A percentile compares a stretch with the other conserved stretches of the same genome.
phyloP scores from a whole-genome alignment of 2,888 invertebrate species.

The Dasysyrphus tricinctus region DNA sequence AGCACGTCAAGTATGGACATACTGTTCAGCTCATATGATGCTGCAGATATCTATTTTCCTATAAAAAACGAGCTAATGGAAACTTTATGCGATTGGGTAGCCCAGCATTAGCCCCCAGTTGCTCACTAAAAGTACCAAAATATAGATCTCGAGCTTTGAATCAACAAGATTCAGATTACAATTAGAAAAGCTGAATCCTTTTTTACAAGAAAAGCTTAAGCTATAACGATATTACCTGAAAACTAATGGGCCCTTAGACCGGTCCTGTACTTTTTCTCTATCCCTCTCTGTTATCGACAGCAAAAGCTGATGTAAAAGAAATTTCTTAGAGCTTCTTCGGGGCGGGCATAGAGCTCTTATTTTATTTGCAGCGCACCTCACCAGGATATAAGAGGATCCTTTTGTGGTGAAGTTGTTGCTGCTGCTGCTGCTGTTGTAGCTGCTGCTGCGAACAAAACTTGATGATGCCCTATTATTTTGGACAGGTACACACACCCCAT shows the following conservation, averaged over 20 bases:
- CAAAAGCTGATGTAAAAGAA: conserved; percentile 58
- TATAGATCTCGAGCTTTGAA: no score
- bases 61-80: no score
- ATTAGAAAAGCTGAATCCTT: no score
- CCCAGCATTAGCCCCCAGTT: no score
- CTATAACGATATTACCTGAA: no score
- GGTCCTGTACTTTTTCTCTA: neutral
- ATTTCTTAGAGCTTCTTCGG: conserved; percentile 52
- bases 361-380: conserved; percentile 67
- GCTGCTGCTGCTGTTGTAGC: conserved; percentile 33
- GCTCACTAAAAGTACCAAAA: no score
- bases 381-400: conserved; percentile 66
- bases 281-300: conserved; percentile 57
- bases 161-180: no score
- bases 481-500: conserved; percentile 58
- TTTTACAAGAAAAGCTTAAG: no score
- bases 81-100: no score
- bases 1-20: no score
- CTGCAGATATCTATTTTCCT: no score
- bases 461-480: conserved; percentile 73
- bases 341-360: conserved; percentile 47
- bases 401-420: conserved; percentile 59
- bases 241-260: neutral
- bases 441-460: conserved; percentile 61
- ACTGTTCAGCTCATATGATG: no score